These are phyloP conservation scores for Panzeria rudis DNA, from an alignment of 2,888 invertebrate species.

Conservation along the genomic window DNA sequence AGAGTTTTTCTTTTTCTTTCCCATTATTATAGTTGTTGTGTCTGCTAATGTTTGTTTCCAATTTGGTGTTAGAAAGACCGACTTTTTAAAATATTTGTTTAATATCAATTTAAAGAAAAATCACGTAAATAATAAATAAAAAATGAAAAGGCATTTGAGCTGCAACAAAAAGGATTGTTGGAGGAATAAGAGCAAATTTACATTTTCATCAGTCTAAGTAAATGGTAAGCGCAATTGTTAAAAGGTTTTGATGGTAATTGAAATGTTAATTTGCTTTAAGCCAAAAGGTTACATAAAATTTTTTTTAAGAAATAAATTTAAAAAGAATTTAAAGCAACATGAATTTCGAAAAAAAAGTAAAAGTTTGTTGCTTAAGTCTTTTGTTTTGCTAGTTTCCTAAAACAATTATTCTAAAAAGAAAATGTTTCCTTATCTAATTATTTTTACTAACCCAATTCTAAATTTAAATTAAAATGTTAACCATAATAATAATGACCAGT, in stretches of 20 bases:
- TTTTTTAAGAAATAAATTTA: neutral
- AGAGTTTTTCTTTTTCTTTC: slow-evolving; percentile 4
- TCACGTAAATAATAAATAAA: slow-evolving; percentile 25
- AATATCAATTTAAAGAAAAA: slow-evolving; percentile 53
- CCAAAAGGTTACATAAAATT: neutral
- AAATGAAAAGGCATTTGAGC: neutral
- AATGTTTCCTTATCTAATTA: slow-evolving; percentile 25
- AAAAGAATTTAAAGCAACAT: neutral
- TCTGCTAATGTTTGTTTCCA: slow-evolving; percentile 30
- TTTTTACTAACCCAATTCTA: slow-evolving; percentile 61
- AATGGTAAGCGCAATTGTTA: slow-evolving; percentile 18
- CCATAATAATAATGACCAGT: slow-evolving; percentile 51
- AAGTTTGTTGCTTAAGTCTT: slow-evolving; percentile 60
- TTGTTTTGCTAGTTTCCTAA: slow-evolving; percentile 3
- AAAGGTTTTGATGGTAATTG: slow-evolving; percentile 41
- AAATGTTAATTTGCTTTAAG: slow-evolving; percentile 30
- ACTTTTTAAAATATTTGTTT: slow-evolving; percentile 55
- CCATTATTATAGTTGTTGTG: neutral
- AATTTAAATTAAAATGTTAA: slow-evolving; percentile 54
- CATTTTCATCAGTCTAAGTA: neutral
- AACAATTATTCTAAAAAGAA: neutral
- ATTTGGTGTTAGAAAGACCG: slow-evolving; percentile 58
- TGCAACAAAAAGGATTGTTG: slow-evolving; percentile 13
- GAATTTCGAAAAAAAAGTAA: slow-evolving; percentile 26
- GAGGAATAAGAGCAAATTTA: neutral